These are phyloP conservation scores for Pocillopora verrucosa DNA, from an alignment of 64 coral and sea anemone genomes.

Conservation along the genomic window DNA sequence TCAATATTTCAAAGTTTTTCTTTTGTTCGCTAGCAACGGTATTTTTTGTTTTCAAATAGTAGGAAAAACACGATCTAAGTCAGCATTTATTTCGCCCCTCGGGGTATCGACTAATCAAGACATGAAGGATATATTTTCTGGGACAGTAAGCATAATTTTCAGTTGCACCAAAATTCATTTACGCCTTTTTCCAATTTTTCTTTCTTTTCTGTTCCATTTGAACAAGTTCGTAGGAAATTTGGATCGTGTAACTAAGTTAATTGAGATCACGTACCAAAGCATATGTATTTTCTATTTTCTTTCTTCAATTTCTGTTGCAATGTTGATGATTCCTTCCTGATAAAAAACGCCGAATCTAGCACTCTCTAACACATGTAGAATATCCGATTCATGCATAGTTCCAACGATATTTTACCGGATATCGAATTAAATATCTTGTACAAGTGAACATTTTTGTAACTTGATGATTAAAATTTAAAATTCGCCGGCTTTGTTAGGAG, in stretches of 20 bases:
- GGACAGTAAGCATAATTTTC: not conserved
- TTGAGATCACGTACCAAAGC: not conserved
- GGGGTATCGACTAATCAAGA: not conserved
- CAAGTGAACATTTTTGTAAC: too few relatives aligned
- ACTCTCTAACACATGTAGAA: too few relatives aligned
- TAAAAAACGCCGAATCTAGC: too few relatives aligned
- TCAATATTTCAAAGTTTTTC: conserved; percentile 35
- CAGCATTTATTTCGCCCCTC: not conserved
- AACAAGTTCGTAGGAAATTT: not conserved
- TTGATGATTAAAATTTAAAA: too few relatives aligned
- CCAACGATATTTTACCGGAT: too few relatives aligned
- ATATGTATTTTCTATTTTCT: not conserved
- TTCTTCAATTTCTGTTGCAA: too few relatives aligned
- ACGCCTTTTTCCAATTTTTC: too few relatives aligned
- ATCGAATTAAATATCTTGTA: too few relatives aligned
- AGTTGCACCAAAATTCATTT: not conserved
- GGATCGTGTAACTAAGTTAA: too few relatives aligned
- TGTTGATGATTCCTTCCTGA: too few relatives aligned
- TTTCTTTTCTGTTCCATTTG: not conserved
- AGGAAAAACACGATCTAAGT: not conserved
- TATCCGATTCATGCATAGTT: too few relatives aligned
- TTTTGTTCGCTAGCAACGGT: conserved; percentile 27
- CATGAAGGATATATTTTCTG: not conserved
- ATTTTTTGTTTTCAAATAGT: conserved; percentile 42
- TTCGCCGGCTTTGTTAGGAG: too few relatives aligned